Percentiles rank a stretch among this genome's conserved stretches.
Conservation (phyloP, 37 sponge, comb jelly and placozoan species). For the Aplysina aerophoba region DNA sequence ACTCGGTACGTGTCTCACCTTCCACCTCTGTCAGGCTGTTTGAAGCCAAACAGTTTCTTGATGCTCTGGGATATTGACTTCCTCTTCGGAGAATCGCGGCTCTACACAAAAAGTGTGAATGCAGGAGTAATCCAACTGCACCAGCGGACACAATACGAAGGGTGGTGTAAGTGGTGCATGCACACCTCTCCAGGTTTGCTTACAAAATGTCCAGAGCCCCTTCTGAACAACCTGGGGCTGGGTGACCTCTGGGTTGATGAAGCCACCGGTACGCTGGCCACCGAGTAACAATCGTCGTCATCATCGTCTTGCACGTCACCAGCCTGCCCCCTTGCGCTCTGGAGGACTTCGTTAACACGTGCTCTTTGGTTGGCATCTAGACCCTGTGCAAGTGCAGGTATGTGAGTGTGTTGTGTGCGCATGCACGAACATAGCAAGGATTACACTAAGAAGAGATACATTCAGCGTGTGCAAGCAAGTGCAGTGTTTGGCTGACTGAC, state of each 20-base stretch:
- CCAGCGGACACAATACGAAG: background rate
- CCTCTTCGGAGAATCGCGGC: background rate
- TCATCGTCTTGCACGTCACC: constrained; percentile 11
- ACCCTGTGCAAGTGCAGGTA: constrained; percentile 46
- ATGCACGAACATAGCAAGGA: background rate
- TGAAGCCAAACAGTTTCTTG: constrained; percentile 37
- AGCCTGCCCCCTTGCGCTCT: background rate
- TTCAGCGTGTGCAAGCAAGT: background rate
- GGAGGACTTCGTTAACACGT: constrained; percentile 9
- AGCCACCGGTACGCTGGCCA: background rate
- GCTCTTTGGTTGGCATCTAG: constrained; percentile 13
- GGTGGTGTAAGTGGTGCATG: too few relatives aligned
- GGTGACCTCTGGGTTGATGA: background rate
- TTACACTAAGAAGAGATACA: background rate
- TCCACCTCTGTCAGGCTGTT: constrained; percentile 13
- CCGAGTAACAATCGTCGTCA: constrained; percentile 8
- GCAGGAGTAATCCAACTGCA: background rate
- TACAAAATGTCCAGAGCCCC: background rate
- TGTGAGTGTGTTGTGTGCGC: constrained; percentile 19
- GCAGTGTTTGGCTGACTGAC: background rate
- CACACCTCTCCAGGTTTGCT: background rate
- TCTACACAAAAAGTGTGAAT: background rate
- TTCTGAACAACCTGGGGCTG: constrained; percentile 1
- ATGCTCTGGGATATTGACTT: constrained; percentile 18
- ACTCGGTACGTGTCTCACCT: too few relatives aligned